Conservation (phyloP, 2,113 vertebrate genomes). For the Thunnus thynnus region DNA sequence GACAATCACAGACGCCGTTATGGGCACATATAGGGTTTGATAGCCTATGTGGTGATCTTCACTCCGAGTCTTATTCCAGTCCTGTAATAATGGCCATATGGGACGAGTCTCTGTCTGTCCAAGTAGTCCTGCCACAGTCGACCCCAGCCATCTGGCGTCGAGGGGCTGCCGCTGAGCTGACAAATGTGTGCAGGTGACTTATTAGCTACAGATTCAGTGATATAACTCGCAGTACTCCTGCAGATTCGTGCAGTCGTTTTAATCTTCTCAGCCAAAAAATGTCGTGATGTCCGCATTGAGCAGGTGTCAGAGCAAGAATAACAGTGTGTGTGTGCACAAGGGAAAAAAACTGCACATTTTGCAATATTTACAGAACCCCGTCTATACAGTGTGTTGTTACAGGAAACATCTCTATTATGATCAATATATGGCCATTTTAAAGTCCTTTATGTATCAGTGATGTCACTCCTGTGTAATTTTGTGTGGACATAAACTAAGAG, state of each 20-base stretch:
- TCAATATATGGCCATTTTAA: not conserved
- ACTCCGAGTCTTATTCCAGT: constrained; percentile 1
- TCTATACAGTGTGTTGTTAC: too few relatives aligned
- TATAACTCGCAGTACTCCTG: not conserved
- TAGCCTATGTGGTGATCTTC: not conserved
- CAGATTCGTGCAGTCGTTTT: not conserved
- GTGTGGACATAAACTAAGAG: not conserved
- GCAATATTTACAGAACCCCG: too few relatives aligned
- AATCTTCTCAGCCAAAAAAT: constrained; percentile 13
- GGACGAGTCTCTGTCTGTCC: constrained; percentile 37
- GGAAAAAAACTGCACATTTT: not conserved
- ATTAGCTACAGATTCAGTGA: constrained; percentile 30
- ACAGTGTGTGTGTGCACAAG: not conserved
- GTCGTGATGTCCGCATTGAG: not conserved
- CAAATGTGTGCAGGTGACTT: constrained; percentile 42
- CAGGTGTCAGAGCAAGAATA: not conserved
- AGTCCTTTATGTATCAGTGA: not conserved
- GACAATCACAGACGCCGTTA: not conserved
- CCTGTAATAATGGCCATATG: constrained; percentile 33
- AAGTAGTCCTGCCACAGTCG: not conserved
- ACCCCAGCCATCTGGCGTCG: constrained; percentile 49
- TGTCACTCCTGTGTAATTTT: not conserved
- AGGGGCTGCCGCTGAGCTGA: constrained; percentile 16
- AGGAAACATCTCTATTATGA: too few relatives aligned
- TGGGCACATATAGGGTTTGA: not conserved